Base-by-base conservation (phyloP, 2,888 invertebrate species). In the Oligia fasciuncula region DNA sequence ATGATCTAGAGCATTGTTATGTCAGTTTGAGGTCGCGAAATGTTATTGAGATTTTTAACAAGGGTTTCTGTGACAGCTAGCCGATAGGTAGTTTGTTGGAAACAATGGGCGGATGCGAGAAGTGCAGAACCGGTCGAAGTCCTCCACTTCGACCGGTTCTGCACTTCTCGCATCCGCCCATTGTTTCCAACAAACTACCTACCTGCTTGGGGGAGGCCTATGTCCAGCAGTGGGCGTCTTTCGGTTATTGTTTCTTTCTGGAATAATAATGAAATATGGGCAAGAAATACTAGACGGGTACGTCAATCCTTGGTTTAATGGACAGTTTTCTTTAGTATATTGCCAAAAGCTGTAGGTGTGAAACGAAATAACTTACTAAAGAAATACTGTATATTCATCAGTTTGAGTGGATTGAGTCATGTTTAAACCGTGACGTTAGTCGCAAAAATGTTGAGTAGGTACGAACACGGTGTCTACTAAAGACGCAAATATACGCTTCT, bases 301-400 rank as follows among this genome's bases (percentile, higher is more conserved):
- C 62, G 40, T 76, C 69, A 76, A 60, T 29, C 4, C n/a, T 57
- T 8, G 23, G 40, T 72, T 66, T 74, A 63, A 35, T 23, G 19
- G 60, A 81, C 76, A 67, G 68, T 40, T 49, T 76, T 49, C 60
- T 76, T 69, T n/a, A 83, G 49, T 60, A 72, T 19, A 69, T 35
- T 84, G 85, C 80, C 85, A 82, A 71, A 66, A 80, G 40, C n/a
- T 66, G 69, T 84, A 84, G 85, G 72, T 76, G 65, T 80, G 23
- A 51, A 62, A 68, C 35, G 2, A 29, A 68, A 80, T 63, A 57
- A 62, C 54, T 76, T 17, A 63, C 68, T 57, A 49, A 40, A 43
- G 67, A 68, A 62, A 77, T 76, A 67, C 66, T 65, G 46, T 46
- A 23, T 49, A 63, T 76, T 82, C 40, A 82, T 76, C 62, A 63